Base-by-base conservation (phyloP, 1,140 invertebrate genomes). In the Agraylea sexmaculata region DNA sequence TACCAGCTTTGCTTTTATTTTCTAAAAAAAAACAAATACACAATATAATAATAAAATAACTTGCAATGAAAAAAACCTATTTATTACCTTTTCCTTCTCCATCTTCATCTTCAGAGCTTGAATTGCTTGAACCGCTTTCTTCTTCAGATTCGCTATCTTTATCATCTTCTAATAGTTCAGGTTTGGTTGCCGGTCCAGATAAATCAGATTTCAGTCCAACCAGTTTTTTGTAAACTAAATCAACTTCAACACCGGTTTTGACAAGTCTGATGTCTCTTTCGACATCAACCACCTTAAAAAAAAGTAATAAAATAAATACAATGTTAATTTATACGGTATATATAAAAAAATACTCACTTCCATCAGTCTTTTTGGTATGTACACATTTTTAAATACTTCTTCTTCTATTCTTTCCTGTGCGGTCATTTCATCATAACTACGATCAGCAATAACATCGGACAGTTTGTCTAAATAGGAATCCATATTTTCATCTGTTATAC, bases 381-480 rank as follows among this genome's bases (percentile, higher is more conserved):
- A 98, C 8, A 82, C 75, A 58, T 90, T 78, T 56, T 94, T 92
- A 61, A 99, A 99, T 20, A 96, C 87, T 62, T 91, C 77, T 50
- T 86, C 81, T 51, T 88, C 80, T 45, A 87, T 71, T 64, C 84
- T 64, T 47, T 85, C 74, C 42, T 83, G 74, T 13, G 75, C 71
- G 30, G 76, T 74, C 47, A 77, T 65, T 36, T 78, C 69, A 34
- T 74, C 65, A 46, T 72, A 68, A 43, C 69, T 64, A 33, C 71
- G 61, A 42, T 75, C 63, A 2, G 72, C 68, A 11, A 76, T 75
- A 46, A 70, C 68, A 46, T 80, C 74, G 2, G 83, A 77, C 28
- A 87, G 66, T 49, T 64, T 66, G 47, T 87, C 77, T 28, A 90
- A 60, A 55, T 79, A 83, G 45, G 75, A 71, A 45, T 92, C 84